These are phyloP conservation scores for Carcinoscorpius rotundicauda DNA, from an alignment of 1,140 invertebrate genomes.

Conservation along the genomic window DNA sequence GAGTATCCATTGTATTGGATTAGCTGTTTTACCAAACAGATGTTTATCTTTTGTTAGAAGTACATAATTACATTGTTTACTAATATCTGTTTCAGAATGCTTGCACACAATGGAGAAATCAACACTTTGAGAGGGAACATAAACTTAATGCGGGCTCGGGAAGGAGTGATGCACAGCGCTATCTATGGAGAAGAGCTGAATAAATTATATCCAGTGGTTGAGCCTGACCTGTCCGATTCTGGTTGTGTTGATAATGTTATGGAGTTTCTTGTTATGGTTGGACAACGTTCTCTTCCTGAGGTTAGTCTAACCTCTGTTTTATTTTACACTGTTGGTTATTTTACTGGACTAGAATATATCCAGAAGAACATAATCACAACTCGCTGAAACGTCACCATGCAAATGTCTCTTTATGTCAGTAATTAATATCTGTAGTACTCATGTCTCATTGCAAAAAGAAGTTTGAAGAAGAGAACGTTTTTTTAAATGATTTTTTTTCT, in stretches of 20 bases:
- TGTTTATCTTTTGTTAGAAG: too few relatives aligned
- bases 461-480: too few relatives aligned
- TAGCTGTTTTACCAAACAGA: too few relatives aligned
- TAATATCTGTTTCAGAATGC: slow-evolving; percentile 47
- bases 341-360: too few relatives aligned
- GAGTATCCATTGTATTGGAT: too few relatives aligned
- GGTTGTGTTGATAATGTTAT: slow-evolving; percentile 94
- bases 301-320: slow-evolving; percentile 32
- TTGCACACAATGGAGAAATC: slow-evolving; percentile 99
- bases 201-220: slow-evolving; percentile 91
- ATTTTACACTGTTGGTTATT: too few relatives aligned
- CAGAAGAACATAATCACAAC: too few relatives aligned
- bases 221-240: slow-evolving; percentile 94
- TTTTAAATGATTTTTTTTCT: too few relatives aligned
- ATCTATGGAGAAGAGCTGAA: slow-evolving; percentile 67
- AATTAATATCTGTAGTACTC: too few relatives aligned
- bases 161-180: slow-evolving; percentile 90
- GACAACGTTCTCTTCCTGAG: slow-evolving; percentile 78
- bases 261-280: slow-evolving; percentile 90
- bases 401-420: too few relatives aligned
- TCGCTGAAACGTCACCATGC: too few relatives aligned
- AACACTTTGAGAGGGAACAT: slow-evolving; percentile 96
- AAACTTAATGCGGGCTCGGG: slow-evolving; percentile 95
- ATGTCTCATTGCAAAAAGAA: too few relatives aligned
- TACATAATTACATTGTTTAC: slow-evolving; percentile 1